phyloP scores from a whole-genome alignment of 2,888 invertebrate genomes.

The Theretra japonica region DNA sequence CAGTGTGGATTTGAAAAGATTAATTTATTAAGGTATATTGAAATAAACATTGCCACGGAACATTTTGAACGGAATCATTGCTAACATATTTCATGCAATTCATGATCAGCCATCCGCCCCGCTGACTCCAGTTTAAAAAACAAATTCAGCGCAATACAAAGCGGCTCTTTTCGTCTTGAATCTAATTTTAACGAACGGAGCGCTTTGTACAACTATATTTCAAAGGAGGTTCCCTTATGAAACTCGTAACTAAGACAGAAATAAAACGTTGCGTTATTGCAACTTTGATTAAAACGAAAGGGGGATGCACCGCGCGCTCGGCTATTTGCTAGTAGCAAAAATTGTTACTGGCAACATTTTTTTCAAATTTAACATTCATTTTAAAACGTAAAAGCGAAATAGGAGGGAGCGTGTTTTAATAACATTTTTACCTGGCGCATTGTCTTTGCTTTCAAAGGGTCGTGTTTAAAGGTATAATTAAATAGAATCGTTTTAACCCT shows the following conservation, averaged over 20 bases:
- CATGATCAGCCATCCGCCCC: neutral
- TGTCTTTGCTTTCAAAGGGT: slow-evolving; percentile 1
- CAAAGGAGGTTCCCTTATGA: slow-evolving; percentile 59
- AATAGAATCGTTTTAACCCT: neutral
- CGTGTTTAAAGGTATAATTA: slow-evolving; percentile 1
- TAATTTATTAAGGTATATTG: no score
- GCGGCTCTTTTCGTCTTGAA: slow-evolving; percentile 31
- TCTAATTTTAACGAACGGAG: slow-evolving; percentile 54
- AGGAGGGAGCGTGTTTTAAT: neutral
- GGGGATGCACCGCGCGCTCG: slow-evolving; percentile 43
- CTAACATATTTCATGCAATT: neutral
- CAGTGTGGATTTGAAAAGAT: no score
- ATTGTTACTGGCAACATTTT: slow-evolving; percentile 45
- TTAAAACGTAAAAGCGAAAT: slow-evolving; percentile 8
- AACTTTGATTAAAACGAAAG: slow-evolving; percentile 63
- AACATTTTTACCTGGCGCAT: neutral
- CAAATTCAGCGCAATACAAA: slow-evolving; percentile 20
- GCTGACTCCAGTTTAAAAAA: neutral
- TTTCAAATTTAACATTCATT: slow-evolving; percentile 28
- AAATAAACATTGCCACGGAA: no score
- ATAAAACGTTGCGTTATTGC: slow-evolving; percentile 60
- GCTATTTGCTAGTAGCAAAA: slow-evolving; percentile 53
- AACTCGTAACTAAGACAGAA: slow-evolving; percentile 57
- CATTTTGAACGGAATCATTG: no score
- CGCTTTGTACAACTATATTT: slow-evolving; percentile 50